Percentiles rank a stretch among this genome's conserved stretches.
phyloP scores from a whole-genome alignment of 2,113 vertebrate species.

The Mesitornis unicolor region DNA sequence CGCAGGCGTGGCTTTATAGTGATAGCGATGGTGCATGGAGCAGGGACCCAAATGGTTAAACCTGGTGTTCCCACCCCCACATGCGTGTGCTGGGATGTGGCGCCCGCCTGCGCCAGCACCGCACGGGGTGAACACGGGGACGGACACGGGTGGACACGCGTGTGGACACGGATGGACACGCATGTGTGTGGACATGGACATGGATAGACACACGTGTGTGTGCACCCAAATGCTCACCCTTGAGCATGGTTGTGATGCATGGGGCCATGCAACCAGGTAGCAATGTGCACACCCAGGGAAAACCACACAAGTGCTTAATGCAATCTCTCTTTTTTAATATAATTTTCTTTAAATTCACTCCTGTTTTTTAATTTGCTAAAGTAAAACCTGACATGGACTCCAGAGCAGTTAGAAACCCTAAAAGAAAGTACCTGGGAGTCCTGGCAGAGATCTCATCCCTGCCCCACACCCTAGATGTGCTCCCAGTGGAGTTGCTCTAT shows the following conservation, averaged over 20 bases:
- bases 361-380: background rate
- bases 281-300: fast-evolving
- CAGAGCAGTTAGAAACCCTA: background rate
- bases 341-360: background rate
- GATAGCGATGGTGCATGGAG: background rate
- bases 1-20: background rate
- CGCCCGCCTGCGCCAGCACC: fast-evolving
- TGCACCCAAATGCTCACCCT: fast-evolving
- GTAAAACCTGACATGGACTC: background rate
- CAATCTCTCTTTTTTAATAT: background rate
- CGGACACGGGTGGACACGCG: fast-evolving
- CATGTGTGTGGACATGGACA: background rate
- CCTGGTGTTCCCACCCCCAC: fast-evolving
- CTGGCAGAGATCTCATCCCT: background rate
- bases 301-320: background rate
- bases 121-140: fast-evolving
- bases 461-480: fast-evolving
- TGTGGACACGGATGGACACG: too few species aligned
- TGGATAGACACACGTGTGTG: background rate
- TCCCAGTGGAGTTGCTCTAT: fast-evolving
- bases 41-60: background rate
- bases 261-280: background rate
- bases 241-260: fast-evolving
- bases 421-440: background rate
- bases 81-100: fast-evolving